Base-by-base conservation (phyloP, 2,797 vertebrate species). In the Mionectes olivaceus region DNA sequence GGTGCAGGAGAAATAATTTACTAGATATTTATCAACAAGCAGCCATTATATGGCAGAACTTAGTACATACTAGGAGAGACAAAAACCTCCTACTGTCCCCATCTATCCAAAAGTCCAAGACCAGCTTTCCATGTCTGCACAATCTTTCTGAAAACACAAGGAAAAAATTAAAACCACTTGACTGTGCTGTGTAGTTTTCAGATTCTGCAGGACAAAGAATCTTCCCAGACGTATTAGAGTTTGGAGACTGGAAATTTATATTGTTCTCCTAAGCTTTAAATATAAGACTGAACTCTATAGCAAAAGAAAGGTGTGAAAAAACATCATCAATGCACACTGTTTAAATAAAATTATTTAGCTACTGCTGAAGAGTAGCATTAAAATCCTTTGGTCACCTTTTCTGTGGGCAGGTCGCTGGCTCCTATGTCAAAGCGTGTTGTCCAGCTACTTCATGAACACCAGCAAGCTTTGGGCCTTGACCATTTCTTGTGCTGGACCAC, bases 31-130 rank as follows among this genome's bases (percentile, higher is more conserved):
- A 49, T 30, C 13, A 41, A 30, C 13, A 46, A 65, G 46, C 4
- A 27, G 9, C 1, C 0, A 0, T 64, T 60, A 30, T 8, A 43
- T 35, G 64, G 12, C 32, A 65, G 10, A 44, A 65, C 13, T 78
- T 52, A 63, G 11, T 39, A 52, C 1, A 7, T 43, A 44, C 3
- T 9, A 39, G 19, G 21, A 59, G 24, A 9, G 9, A 11, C 27
- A 77, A 77, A 27, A 43, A 25, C n/a, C 3, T 75, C n/a, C 19
- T 30, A 33, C 14, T 64, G 22, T 14, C 25, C 37, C 10, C 10
- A 60, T 50, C 41, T 18, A 25, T 33, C 4, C 1, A 10, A 68
- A 70, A 9, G 5, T 11, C 35, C 27, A 67, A 19, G 23, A 22
- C 22, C 30, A 7, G 2, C 15, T 27, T 77, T 70, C 41, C 43